Conservation (phyloP, 2,797 vertebrate genomes). For the Anolis apletophallus region DNA sequence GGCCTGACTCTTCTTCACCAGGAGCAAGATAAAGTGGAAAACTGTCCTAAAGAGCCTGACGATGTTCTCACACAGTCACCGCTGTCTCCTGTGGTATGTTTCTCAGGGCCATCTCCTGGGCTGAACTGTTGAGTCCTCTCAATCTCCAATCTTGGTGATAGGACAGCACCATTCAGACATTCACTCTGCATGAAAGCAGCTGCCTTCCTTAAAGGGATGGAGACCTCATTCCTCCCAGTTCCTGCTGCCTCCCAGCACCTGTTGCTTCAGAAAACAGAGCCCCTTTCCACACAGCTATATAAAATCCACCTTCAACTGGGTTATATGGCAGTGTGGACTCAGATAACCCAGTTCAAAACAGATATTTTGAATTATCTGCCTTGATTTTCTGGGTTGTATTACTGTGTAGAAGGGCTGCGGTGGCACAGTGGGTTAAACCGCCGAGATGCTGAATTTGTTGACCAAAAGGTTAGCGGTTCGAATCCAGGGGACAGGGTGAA, state of each 20-base stretch:
- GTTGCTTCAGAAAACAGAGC: background rate
- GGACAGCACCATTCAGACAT: background rate
- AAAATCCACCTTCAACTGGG: too few species aligned
- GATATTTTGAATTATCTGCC: too few species aligned
- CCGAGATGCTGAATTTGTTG: too few species aligned
- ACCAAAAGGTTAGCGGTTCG: too few species aligned
- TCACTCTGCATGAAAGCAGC: background rate
- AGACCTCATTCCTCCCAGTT: background rate
- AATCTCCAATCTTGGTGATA: background rate
- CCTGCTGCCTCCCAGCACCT: background rate
- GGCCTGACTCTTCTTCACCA: conserved; percentile 94
- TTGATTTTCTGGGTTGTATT: too few species aligned
- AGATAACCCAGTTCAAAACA: too few species aligned
- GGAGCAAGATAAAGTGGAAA: conserved; percentile 91
- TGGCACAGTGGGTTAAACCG: too few species aligned
- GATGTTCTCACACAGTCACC: conserved; percentile 81
- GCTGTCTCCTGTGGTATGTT: conserved; percentile 81
- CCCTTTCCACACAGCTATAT: too few species aligned
- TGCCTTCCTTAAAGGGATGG: background rate
- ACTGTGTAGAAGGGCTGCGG: too few species aligned
- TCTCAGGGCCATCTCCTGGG: too few species aligned
- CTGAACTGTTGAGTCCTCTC: background rate
- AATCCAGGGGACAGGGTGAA: too few species aligned
- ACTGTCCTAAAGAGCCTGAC: conserved; percentile 83
- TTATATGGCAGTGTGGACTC: too few species aligned